phyloP scores from a whole-genome alignment of 2,797 vertebrate species.

The Bradypus variegatus region DNA sequence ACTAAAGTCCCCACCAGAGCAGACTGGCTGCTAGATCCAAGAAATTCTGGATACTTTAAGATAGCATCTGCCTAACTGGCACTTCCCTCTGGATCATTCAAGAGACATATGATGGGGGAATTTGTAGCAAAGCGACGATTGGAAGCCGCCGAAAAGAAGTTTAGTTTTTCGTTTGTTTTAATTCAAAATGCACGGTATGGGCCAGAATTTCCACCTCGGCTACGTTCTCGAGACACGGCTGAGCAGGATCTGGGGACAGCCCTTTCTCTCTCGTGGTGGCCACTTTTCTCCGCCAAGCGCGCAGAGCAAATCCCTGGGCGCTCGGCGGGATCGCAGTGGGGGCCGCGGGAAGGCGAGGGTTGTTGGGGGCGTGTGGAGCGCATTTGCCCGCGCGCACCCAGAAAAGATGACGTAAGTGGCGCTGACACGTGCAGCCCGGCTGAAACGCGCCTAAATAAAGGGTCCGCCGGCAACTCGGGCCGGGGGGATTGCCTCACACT shows the following conservation, averaged over 20 bases:
- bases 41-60: not conserved
- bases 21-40: not conserved
- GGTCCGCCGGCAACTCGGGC: constrained; percentile 70
- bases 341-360: constrained; percentile 24
- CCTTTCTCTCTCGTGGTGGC: not conserved
- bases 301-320: not conserved
- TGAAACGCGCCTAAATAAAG: constrained; percentile 68
- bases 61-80: not conserved
- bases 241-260: not conserved
- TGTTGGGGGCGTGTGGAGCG: not conserved
- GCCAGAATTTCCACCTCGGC: not conserved
- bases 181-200: not conserved
- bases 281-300: not conserved
- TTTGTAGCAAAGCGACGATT: not conserved
- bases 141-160: not conserved
- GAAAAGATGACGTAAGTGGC: constrained; percentile 73
- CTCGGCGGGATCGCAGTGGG: constrained; percentile 16
- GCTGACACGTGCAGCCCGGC: constrained; percentile 61
- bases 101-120: not conserved
- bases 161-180: constrained; percentile 15
- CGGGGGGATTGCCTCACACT: constrained; percentile 73
- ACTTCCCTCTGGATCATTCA: not conserved
- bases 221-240: not conserved
- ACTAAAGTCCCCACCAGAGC: accelerated
- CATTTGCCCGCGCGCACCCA: constrained; percentile 63